A percentile compares a stretch with the other conserved stretches of the same genome.
These are phyloP conservation scores for Lapara coniferarum DNA, from an alignment of 2,888 invertebrate genomes.

Conservation along the genomic window DNA sequence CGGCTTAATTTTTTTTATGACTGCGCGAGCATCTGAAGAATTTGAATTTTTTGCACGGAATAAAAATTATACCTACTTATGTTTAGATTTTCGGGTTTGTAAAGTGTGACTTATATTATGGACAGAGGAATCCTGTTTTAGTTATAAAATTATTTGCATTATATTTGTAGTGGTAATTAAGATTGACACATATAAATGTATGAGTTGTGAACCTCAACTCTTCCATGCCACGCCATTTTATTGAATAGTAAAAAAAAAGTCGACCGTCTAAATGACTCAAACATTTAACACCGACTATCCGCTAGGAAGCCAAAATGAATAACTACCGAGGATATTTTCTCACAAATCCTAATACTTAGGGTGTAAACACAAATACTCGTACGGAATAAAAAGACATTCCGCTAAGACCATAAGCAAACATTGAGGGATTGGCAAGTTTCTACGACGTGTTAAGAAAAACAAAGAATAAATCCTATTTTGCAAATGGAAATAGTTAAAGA, in stretches of 20 bases:
- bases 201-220: too few species aligned
- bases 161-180: too few species aligned
- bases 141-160: too few species aligned
- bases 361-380: slow-evolving; percentile 43
- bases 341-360: slow-evolving; percentile 23
- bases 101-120: background rate
- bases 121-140: too few species aligned
- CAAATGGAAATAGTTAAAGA: slow-evolving; percentile 57
- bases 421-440: slow-evolving; percentile 71
- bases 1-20: slow-evolving; percentile 38
- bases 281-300: too few species aligned
- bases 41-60: background rate
- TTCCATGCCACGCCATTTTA: too few species aligned
- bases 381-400: slow-evolving; percentile 52
- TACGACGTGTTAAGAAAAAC: slow-evolving; percentile 66
- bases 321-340: slow-evolving; percentile 23
- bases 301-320: background rate
- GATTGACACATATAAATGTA: too few species aligned
- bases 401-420: slow-evolving; percentile 73
- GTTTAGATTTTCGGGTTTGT: background rate
- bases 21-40: slow-evolving; percentile 20
- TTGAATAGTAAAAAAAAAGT: too few species aligned
- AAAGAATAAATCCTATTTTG: slow-evolving; percentile 77
- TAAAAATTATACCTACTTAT: too few species aligned
- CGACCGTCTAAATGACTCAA: too few species aligned